Conservation (phyloP, 2,888 invertebrate species). For the Caenorhabditis sulstoni region DNA sequence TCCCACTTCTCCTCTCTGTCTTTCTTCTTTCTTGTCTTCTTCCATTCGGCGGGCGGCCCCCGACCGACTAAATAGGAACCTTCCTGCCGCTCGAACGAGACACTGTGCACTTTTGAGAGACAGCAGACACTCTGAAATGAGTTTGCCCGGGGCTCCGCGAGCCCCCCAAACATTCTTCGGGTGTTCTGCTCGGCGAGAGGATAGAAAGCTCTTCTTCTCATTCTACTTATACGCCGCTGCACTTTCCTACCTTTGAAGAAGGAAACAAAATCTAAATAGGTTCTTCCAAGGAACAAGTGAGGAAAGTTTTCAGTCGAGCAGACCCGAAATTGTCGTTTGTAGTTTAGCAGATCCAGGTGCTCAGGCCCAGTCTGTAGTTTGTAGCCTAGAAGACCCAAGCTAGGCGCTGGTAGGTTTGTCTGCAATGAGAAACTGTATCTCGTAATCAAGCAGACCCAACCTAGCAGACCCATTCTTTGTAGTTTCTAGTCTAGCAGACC, state of each 20-base stretch:
- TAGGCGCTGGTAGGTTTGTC: too few relatives aligned
- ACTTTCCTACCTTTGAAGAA: neutral
- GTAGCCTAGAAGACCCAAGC: conserved; percentile 17
- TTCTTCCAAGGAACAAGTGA: too few relatives aligned
- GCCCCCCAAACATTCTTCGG: conserved; percentile 10
- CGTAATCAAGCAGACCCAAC: too few relatives aligned
- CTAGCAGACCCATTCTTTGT: neutral
- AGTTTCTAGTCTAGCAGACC: conserved; percentile 24
- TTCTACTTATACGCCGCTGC: neutral
- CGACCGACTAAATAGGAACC: conserved; percentile 20
- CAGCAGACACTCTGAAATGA: conserved; percentile 21
- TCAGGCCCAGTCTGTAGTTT: conserved; percentile 4
- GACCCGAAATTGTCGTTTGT: too few relatives aligned
- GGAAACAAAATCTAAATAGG: too few relatives aligned
- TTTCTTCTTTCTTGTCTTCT: too few relatives aligned
- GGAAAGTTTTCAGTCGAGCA: neutral
- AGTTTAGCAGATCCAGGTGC: too few relatives aligned
- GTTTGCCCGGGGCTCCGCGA: conserved; percentile 20
- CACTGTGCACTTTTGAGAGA: conserved; percentile 18
- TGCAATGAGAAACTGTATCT: too few relatives aligned
- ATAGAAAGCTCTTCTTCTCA: neutral
- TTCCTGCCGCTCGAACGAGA: conserved; percentile 4
- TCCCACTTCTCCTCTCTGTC: neutral
- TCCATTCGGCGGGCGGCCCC: too few relatives aligned
- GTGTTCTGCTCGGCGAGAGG: conserved; percentile 3